Evolutionary conservation across 1,140 invertebrate genomes (phyloP), one percentile per base, ranked within the genome.

Genomic region (Trichogramma pretiosum): DNA sequence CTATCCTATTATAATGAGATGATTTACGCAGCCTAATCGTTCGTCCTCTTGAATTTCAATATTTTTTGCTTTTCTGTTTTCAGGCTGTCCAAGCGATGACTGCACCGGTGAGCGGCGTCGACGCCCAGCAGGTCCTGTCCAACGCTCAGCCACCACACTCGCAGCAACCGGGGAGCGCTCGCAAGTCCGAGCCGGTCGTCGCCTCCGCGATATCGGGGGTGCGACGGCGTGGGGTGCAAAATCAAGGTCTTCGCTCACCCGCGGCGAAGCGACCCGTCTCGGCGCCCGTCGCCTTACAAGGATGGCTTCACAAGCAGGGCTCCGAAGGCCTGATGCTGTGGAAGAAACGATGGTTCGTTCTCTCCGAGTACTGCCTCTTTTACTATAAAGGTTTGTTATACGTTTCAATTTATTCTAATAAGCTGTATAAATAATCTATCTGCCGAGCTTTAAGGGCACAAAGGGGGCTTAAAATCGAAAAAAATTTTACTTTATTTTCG

Each of bases 261-360:
- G 75, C 82, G n/a, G 84, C 85, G 1, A 86, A 87, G 65, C 75
- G 87, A 46, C 81, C 83, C 17, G 71, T 81, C 1, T 78, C 85
- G 21, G 84, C 89, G 2, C 84, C 85, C 4, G 90, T 95, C 1
- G 82, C 87, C 2, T 75, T 92, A 46, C 79, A 86, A 56, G 92
- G 91, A 9, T 93, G 91, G 84, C 73, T 96, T 5, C 84, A 92
- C 63, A 93, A 93, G 65, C 88, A 93, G 67, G 93, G 92, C 26
- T 88, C 88, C 28, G 86, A 89, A 60, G 86, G 87, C 5, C 71
- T 95, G 3, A 94, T 92, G 78, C 79, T 91, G 16, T 96, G 92
- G 92, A 89, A 93, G 66, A 91, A 89, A 65, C 76, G 92, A 30
- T 96, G 91, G 92, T 95, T 93, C 74, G 92, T 95, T 19, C 72